Percentiles rank a stretch among this genome's conserved stretches.
Conservation (phyloP, 2,797 vertebrate species). For the Gallinago nigripennis region DNA sequence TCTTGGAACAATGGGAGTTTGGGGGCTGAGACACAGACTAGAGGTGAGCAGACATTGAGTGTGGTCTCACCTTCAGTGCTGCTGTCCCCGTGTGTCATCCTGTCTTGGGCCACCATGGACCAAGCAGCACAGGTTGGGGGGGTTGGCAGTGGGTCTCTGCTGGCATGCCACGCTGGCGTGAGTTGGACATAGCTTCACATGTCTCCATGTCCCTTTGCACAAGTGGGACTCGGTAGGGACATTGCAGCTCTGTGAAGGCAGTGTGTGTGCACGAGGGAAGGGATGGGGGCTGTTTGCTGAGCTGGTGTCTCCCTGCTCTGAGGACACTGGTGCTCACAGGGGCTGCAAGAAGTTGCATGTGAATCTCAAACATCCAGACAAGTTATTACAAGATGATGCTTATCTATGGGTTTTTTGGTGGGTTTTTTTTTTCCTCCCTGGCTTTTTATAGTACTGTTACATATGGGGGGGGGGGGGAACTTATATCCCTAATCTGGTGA, state of each 20-base stretch:
- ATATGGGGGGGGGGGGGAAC: too few species aligned
- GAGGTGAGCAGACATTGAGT: fast-evolving
- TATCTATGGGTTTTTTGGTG: background rate
- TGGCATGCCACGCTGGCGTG: fast-evolving
- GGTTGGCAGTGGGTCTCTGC: background rate
- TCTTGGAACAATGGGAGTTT: fast-evolving
- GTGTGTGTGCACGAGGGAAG: too few species aligned
- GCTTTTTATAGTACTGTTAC: background rate
- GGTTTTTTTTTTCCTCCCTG: fast-evolving
- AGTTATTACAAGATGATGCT: fast-evolving
- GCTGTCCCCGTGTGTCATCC: fast-evolving
- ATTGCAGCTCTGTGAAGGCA: fast-evolving
- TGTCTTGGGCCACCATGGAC: background rate
- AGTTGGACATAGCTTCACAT: background rate
- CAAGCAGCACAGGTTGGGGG: fast-evolving
- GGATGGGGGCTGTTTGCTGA: background rate
- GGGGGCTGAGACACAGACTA: background rate
- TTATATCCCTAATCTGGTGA: background rate
- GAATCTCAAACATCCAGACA: fast-evolving
- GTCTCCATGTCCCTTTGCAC: fast-evolving
- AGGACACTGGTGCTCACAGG: background rate
- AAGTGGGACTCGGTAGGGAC: fast-evolving
- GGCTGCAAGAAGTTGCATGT: background rate
- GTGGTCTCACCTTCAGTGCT: fast-evolving
- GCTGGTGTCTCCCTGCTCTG: background rate